phyloP scores from a whole-genome alignment of 2,113 vertebrate species.

The Scophthalmus maximus region DNA sequence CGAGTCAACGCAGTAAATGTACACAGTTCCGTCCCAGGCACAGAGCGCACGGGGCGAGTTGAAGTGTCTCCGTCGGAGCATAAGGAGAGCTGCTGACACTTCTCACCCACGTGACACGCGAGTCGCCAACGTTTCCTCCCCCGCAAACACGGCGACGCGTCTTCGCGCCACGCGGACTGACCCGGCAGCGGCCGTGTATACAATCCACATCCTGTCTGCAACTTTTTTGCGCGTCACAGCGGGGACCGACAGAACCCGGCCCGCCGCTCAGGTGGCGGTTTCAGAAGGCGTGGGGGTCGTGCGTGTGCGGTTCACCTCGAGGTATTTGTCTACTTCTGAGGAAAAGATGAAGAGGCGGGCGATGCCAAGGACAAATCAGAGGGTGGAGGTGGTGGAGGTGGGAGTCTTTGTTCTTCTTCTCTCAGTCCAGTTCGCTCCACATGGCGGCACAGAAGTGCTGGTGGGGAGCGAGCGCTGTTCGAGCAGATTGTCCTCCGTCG shows the following conservation, averaged over 20 bases:
- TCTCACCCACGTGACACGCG: constrained; percentile 78
- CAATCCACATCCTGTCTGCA: constrained; percentile 56
- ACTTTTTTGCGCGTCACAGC: constrained; percentile 47
- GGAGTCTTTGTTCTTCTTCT: too few relatives aligned
- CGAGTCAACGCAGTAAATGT: too few relatives aligned
- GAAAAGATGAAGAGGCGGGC: background rate
- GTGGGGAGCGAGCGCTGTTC: constrained; percentile 74
- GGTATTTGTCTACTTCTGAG: background rate
- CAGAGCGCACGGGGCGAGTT: background rate
- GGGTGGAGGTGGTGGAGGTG: constrained; percentile 36
- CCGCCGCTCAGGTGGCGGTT: too few relatives aligned
- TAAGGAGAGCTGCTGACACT: constrained; percentile 80
- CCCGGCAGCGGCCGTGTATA: constrained; percentile 51
- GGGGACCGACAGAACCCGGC: too few relatives aligned
- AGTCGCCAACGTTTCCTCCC: constrained; percentile 71
- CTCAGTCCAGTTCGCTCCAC: constrained; percentile 78
- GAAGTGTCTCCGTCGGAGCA: constrained; percentile 70
- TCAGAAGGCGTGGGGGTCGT: too few relatives aligned
- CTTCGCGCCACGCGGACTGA: constrained; percentile 68
- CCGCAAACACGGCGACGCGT: constrained; percentile 73
- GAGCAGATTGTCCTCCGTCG: constrained; percentile 82
- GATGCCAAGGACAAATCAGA: constrained; percentile 61
- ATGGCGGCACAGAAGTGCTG: constrained; percentile 83
- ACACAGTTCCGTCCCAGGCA: too few relatives aligned
- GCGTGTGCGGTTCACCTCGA: background rate